Base-by-base conservation (phyloP, 1,140 invertebrate genomes). In the Babylonia areolata region DNA sequence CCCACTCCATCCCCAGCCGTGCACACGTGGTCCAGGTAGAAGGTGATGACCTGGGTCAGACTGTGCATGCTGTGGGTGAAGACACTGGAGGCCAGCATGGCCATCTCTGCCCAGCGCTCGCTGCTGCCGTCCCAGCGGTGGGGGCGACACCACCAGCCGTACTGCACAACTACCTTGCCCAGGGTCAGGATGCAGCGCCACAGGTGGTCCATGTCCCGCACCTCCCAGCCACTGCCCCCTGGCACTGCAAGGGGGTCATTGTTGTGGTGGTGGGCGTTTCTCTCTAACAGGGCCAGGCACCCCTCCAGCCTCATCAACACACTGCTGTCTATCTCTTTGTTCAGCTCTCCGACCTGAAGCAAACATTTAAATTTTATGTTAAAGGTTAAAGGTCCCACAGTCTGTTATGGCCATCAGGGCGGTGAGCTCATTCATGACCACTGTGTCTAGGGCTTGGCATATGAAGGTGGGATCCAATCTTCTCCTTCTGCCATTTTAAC, bases 21-120 rank as follows among this genome's bases (percentile, higher is more conserved):
- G 37, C 46, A 54, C 46, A 80, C 40, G n/a, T 54, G 78, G 46
- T 80, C 78, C 40, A 80, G n/a, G 46, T 80, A 80, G 78, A 80
- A 80, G 12, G 42, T 80, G 42, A 54, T 54, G 28, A 54, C 33
- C 42, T 54, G 2, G 9, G 28, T 51, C 42, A 80, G n/a, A 3
- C 33, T n/a, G 28, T 54, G 42, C 78, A 80, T 17, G 46, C 40
- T 58, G 6, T 54, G 23, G n/a, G 40, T n/a, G 46, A 80, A 80
- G 17, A 51, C n/a, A 15, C 46, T 31, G 42, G 42, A 54, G 12
- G 42, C 77, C 77, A 79, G 77, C 71, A 73, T 5, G 75, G 75
- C 75, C 75, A 77, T 42, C 37, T 77, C 37, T 0, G 33, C 39
- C 75, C 75, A 77, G 35, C 75, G 35, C 35, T 39, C 37, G 20